These are phyloP conservation scores for Patella ulyssiponensis DNA, from an alignment of 2,888 invertebrate genomes.

Conservation along the genomic window DNA sequence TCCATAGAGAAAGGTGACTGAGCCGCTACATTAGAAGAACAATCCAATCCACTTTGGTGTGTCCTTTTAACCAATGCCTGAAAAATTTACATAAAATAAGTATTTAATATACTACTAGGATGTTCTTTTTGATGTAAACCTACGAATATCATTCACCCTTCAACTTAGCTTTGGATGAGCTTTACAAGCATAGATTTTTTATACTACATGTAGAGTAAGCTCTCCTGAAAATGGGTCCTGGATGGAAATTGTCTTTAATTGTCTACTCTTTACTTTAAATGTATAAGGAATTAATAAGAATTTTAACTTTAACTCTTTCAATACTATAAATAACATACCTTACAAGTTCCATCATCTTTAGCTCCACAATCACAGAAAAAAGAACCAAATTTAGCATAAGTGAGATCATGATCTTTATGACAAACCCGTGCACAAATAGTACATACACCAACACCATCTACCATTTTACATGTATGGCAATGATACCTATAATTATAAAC, in stretches of 20 bases:
- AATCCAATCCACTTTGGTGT: slow-evolving; percentile 74
- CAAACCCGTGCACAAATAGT: slow-evolving; percentile 97
- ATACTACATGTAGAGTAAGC: too few relatives aligned
- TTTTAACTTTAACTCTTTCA: too few relatives aligned
- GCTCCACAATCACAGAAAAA: slow-evolving; percentile 99
- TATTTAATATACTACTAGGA: too few relatives aligned
- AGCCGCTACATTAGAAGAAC: slow-evolving; percentile 43
- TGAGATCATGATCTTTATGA: slow-evolving; percentile 94
- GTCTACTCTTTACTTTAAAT: too few relatives aligned
- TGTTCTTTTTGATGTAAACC: too few relatives aligned
- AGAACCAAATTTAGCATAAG: slow-evolving; percentile 97
- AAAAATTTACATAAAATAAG: slow-evolving; percentile 45
- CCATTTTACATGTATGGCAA: slow-evolving; percentile 98
- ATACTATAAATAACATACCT: slow-evolving; percentile 50
- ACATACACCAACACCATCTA: slow-evolving; percentile 98
- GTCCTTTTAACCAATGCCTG: slow-evolving; percentile 78
- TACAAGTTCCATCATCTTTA: slow-evolving; percentile 78
- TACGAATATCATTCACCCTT: too few relatives aligned
- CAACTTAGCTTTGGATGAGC: too few relatives aligned
- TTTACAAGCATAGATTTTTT: too few relatives aligned
- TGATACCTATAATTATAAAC: slow-evolving; percentile 82
- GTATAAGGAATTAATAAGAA: too few relatives aligned
- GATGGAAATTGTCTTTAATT: too few relatives aligned
- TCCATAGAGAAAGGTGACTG: slow-evolving; percentile 74
- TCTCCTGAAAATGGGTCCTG: too few relatives aligned